phyloP scores from a whole-genome alignment of 2,888 invertebrate genomes.

The Onthophagus sagittarius region DNA sequence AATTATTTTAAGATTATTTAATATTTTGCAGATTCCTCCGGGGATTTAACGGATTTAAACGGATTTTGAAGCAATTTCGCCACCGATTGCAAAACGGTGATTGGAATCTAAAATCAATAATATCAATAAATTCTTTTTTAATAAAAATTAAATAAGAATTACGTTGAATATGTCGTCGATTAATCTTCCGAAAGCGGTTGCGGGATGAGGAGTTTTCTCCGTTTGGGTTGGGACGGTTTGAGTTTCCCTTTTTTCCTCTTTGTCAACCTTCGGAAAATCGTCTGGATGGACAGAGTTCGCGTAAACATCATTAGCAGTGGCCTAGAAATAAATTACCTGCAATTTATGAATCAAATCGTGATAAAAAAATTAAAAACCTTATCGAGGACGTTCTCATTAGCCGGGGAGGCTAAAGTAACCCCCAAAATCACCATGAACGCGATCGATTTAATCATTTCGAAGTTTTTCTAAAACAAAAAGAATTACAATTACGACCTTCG shows the following conservation, averaged over 20 bases:
- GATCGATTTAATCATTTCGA: not conserved
- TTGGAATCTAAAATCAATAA: not conserved
- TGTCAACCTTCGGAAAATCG: not conserved
- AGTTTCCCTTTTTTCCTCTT: not conserved
- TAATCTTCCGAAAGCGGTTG: not conserved
- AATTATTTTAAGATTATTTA: not conserved
- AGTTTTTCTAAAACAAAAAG: not conserved
- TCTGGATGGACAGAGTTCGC: not conserved
- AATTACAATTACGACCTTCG: not conserved
- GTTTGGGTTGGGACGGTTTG: not conserved
- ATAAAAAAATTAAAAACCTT: not conserved
- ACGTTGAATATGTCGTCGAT: not conserved
- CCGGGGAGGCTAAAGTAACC: not conserved
- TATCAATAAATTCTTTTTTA: not conserved
- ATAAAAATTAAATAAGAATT: not conserved
- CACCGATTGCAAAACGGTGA: not conserved
- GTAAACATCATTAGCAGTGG: not conserved
- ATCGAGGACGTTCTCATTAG: not conserved
- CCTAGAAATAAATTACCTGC: not conserved
- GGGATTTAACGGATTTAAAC: not conserved
- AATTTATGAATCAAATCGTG: not conserved
- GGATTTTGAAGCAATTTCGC: not conserved
- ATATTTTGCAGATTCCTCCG: not conserved
- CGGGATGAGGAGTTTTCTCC: not conserved
- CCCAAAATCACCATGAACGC: not conserved